Evolutionary conservation across 1,140 invertebrate species (phyloP).

Genomic region (Drosophila bifasciata): DNA sequence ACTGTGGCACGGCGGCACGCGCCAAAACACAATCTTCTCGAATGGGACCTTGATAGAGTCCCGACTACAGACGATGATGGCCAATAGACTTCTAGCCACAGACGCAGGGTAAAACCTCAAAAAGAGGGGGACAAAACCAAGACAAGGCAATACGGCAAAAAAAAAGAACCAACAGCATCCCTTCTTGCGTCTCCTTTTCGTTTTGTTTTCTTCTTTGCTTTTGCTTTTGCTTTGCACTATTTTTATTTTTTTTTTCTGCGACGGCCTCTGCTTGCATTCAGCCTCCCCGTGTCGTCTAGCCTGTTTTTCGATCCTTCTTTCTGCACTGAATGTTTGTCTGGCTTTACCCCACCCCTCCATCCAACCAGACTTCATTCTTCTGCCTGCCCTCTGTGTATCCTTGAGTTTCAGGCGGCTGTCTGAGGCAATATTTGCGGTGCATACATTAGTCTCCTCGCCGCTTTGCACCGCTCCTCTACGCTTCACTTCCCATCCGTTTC

Average conservation of each 20-base stretch:
- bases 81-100: constrained; percentile 31
- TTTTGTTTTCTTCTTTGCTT: constrained; percentile 18
- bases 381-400: constrained; percentile 19
- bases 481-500: not conserved
- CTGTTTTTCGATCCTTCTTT: constrained; percentile 49
- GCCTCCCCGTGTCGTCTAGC: constrained; percentile 31
- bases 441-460: constrained; percentile 62
- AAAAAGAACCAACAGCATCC: constrained; percentile 40
- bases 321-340: constrained; percentile 50
- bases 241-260: constrained; percentile 35
- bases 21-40: constrained; percentile 12
- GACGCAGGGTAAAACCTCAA: constrained; percentile 33
- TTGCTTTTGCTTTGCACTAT: constrained; percentile 31
- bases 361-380: constrained; percentile 1
- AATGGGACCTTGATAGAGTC: constrained; percentile 43
- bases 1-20: constrained; percentile 24
- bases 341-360: constrained; percentile 36
- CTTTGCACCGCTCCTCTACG: no score
- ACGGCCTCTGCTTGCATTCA: not conserved
- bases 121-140: constrained; percentile 1
- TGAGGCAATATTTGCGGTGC: constrained; percentile 81
- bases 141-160: constrained; percentile 6
- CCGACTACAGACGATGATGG: constrained; percentile 10
- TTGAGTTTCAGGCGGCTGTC: constrained; percentile 64
- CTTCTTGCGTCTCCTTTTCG: constrained; percentile 19